These are phyloP conservation scores for Platichthys stellatus DNA, from an alignment of 2,113 vertebrate species.

Conservation along the genomic window DNA sequence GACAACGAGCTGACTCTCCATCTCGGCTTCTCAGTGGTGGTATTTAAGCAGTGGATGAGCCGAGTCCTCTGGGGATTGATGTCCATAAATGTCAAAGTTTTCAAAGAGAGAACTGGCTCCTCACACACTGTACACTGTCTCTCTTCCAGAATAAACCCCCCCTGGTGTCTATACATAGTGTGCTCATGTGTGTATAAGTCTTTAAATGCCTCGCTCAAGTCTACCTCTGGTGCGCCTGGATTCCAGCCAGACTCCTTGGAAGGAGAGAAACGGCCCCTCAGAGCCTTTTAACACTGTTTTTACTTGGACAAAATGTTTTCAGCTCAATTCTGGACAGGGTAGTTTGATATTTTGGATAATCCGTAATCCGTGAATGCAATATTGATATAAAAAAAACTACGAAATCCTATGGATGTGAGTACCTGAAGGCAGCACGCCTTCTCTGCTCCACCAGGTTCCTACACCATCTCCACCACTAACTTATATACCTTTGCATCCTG, in stretches of 20 bases:
- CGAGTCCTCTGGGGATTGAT: slow-evolving; percentile 30
- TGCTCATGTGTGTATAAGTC: not conserved
- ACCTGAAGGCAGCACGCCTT: no score
- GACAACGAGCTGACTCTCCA: slow-evolving; percentile 30
- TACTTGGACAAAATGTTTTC: not conserved
- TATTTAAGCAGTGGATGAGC: slow-evolving; percentile 36
- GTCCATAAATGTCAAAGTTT: slow-evolving; percentile 45
- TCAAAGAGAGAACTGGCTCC: slow-evolving; percentile 29
- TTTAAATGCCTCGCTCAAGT: slow-evolving; percentile 3
- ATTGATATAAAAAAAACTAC: no score
- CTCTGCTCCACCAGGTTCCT: no score
- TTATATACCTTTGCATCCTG: no score
- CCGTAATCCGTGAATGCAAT: no score
- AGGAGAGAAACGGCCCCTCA: not conserved
- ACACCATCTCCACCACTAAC: no score
- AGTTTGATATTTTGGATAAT: not conserved
- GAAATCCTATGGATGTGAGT: no score
- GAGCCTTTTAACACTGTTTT: not conserved
- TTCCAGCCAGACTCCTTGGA: not conserved
- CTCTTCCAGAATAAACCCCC: not conserved
- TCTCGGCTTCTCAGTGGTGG: slow-evolving; percentile 16
- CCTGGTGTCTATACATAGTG: not conserved
- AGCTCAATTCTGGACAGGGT: not conserved
- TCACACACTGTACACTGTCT: not conserved
- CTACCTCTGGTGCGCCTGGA: not conserved